Percentiles rank a stretch among this genome's conserved stretches.
Evolutionary conservation across 1,140 invertebrate genomes (phyloP).

Genomic region (Zaprionus tsacasi): DNA sequence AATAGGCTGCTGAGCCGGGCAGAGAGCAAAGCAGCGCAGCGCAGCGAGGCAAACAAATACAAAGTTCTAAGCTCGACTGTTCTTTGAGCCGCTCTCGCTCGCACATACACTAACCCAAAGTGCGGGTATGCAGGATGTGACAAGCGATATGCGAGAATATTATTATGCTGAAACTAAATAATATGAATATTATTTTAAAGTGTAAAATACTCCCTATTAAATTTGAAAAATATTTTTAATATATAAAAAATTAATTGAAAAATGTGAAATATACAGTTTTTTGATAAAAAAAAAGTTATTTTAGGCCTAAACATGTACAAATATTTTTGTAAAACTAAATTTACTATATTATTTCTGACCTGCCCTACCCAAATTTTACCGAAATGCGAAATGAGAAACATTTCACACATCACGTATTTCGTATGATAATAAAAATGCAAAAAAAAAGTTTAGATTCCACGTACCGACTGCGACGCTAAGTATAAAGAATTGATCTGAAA

Average conservation of each 20-base stretch:
- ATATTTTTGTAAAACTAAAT: too few relatives aligned
- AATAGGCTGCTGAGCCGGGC: neutral
- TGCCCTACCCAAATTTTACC: neutral
- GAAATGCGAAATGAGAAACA: neutral
- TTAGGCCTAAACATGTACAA: too few relatives aligned
- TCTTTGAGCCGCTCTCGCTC: conserved; percentile 13
- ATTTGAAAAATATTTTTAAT: too few relatives aligned
- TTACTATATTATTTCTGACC: neutral
- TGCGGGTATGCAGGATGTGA: neutral
- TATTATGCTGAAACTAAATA: too few relatives aligned
- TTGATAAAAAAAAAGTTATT: too few relatives aligned
- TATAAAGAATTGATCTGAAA: neutral
- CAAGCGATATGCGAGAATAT: neutral
- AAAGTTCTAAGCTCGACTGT: conserved; percentile 34
- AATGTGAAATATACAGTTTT: too few relatives aligned
- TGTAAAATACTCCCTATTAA: too few relatives aligned
- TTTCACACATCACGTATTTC: neutral
- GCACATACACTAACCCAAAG: conserved; percentile 1
- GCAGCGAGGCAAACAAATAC: conserved; percentile 33
- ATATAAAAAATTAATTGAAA: too few relatives aligned
- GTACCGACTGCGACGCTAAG: neutral
- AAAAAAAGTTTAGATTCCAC: neutral
- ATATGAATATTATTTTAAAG: too few relatives aligned
- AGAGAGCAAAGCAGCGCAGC: neutral
- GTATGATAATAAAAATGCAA: neutral